These are phyloP conservation scores for Caenorhabditis macrosperma DNA, from an alignment of 2,888 invertebrate species.

Conservation along the genomic window DNA sequence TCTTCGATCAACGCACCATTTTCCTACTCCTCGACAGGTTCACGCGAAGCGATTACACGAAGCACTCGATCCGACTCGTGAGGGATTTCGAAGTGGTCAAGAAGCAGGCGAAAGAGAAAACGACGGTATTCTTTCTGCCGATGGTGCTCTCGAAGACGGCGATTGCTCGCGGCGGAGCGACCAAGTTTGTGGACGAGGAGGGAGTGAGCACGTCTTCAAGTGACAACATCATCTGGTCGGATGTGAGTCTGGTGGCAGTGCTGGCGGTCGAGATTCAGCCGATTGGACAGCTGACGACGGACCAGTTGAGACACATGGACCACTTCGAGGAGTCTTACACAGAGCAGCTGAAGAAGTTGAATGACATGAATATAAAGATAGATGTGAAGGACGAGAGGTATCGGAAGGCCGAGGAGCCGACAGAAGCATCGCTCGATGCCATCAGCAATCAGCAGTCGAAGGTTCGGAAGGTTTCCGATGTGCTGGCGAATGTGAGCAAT, in stretches of 20 bases:
- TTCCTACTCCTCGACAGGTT: constrained; percentile 45
- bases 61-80: constrained; percentile 53
- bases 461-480: constrained; percentile 44
- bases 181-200: constrained; percentile 43
- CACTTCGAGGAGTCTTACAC: constrained; percentile 70
- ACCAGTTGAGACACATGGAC: constrained; percentile 62
- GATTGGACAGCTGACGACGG: constrained; percentile 57
- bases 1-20: constrained; percentile 47
- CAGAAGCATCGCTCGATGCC: constrained; percentile 43
- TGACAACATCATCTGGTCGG: constrained; percentile 60
- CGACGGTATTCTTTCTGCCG: constrained; percentile 57
- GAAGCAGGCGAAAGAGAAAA: constrained; percentile 68
- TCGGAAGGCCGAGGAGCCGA: constrained; percentile 39
- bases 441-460: constrained; percentile 47
- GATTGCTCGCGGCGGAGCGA: constrained; percentile 18
- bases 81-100: constrained; percentile 68
- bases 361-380: constrained; percentile 73
- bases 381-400: constrained; percentile 57
- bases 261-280: constrained; percentile 67
- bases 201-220: constrained; percentile 28
- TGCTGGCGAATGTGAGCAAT: constrained; percentile 30
- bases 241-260: constrained; percentile 65
- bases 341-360: constrained; percentile 71
- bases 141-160: constrained; percentile 47
- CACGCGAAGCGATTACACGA: constrained; percentile 30